Percentiles rank a stretch among this genome's conserved stretches.
phyloP scores from a whole-genome alignment of 1,140 invertebrate species.

The Eriosoma lanigerum region DNA sequence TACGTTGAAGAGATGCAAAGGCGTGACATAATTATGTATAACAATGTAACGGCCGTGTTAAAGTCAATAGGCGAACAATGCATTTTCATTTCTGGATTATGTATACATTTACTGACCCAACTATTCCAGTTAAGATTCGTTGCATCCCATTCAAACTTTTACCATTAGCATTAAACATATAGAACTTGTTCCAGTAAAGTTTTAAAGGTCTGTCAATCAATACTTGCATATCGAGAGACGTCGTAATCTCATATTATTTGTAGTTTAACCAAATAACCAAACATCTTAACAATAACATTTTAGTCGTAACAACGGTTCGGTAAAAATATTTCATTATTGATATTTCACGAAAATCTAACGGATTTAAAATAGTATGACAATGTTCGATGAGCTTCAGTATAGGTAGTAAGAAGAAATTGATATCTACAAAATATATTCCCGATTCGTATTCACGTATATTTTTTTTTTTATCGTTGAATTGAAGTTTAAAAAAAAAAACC shows the following conservation, averaged over 20 bases:
- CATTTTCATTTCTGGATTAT: not conserved
- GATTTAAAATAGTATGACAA: no score
- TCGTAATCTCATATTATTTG: not conserved
- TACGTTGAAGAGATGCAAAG: no score
- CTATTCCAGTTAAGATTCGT: not conserved
- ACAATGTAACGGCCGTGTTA: not conserved
- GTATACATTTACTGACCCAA: not conserved
- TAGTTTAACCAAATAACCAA: no score
- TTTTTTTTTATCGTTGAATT: not conserved
- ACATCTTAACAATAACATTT: no score
- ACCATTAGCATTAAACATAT: not conserved
- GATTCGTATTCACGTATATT: not conserved
- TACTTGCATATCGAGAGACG: not conserved
- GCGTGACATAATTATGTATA: not conserved
- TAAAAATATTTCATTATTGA: no score
- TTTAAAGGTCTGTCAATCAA: conserved; percentile 22
- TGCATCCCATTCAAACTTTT: not conserved
- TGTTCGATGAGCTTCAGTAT: not conserved
- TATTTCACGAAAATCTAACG: no score
- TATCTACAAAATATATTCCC: not conserved
- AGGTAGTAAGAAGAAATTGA: no score
- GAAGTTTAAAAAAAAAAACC: not conserved
- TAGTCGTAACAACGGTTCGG: no score
- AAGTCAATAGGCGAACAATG: not conserved
- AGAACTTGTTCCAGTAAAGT: conserved; percentile 1